Evolutionary conservation across 1,140 invertebrate species (phyloP).

Genomic region (Pectinophora gossypiella): DNA sequence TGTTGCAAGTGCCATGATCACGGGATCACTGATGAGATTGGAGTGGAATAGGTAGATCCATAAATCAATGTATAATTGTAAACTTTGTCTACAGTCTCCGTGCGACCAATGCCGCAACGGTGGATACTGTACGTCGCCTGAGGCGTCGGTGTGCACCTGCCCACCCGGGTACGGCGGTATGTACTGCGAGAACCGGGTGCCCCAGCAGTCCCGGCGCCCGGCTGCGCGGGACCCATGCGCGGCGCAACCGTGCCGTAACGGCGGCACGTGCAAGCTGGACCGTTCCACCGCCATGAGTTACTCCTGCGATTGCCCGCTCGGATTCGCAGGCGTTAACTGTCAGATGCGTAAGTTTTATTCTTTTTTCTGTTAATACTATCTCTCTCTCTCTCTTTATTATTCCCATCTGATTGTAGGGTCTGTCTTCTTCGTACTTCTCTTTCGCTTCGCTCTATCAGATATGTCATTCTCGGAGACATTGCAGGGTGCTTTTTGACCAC

Average conservation of each 20-base stretch:
- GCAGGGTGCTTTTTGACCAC: no score
- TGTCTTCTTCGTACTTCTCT: no score
- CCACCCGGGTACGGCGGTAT: conserved; percentile 77
- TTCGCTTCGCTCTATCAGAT: no score
- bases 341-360: conserved; percentile 80
- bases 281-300: conserved; percentile 74
- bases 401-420: no score
- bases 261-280: conserved; percentile 81
- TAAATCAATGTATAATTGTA: no score
- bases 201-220: conserved; percentile 31
- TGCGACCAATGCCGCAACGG: conserved; percentile 70
- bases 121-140: conserved; percentile 39
- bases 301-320: conserved; percentile 86
- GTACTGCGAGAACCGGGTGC: conserved; percentile 81
- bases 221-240: conserved; percentile 75
- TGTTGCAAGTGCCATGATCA: no score
- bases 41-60: no score
- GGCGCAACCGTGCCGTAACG: conserved; percentile 85
- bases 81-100: conserved; percentile 21
- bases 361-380: no score
- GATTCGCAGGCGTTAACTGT: conserved; percentile 86
- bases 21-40: no score
- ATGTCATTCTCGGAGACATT: no score
- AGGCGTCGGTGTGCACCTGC: conserved; percentile 69
- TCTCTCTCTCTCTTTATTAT: no score